Evolutionary conservation across 2,797 vertebrate species (phyloP).

Genomic region (Macrochelys suwanniensis): DNA sequence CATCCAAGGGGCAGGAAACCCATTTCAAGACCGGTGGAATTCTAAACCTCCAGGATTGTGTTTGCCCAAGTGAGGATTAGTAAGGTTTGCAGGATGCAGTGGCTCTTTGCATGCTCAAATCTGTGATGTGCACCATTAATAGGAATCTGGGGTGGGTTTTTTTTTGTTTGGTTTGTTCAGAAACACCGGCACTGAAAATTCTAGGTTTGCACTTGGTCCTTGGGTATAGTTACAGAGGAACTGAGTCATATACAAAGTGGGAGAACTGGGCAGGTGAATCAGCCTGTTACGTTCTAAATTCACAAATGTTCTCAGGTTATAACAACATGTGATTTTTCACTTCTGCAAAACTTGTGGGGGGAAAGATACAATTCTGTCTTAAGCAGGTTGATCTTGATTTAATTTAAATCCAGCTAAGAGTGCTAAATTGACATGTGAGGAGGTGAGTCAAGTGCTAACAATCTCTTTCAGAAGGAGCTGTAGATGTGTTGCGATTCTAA

Average conservation of each 20-base stretch:
- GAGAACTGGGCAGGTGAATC: neutral
- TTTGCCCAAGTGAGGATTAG: fast-evolving
- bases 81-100: neutral
- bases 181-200: neutral
- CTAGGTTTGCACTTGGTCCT: neutral
- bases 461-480: constrained; percentile 53
- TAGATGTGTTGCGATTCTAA: constrained; percentile 65
- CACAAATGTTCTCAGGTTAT: neutral
- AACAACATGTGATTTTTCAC: neutral
- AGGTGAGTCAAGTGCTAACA: constrained; percentile 61
- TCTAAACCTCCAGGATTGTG: neutral
- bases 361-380: constrained; percentile 19
- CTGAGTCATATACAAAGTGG: fast-evolving
- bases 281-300: neutral
- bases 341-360: neutral
- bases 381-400: neutral
- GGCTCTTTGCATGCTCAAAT: fast-evolving
- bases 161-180: neutral
- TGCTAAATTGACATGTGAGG: constrained; percentile 44
- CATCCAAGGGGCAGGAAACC: neutral
- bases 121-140: neutral
- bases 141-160: neutral
- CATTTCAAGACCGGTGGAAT: neutral
- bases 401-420: constrained; percentile 53
- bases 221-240: neutral